Evolutionary conservation across 2,888 invertebrate genomes (phyloP), one percentile per base, ranked within the genome.

Genomic region (Hofmannophila pseudospretella): DNA sequence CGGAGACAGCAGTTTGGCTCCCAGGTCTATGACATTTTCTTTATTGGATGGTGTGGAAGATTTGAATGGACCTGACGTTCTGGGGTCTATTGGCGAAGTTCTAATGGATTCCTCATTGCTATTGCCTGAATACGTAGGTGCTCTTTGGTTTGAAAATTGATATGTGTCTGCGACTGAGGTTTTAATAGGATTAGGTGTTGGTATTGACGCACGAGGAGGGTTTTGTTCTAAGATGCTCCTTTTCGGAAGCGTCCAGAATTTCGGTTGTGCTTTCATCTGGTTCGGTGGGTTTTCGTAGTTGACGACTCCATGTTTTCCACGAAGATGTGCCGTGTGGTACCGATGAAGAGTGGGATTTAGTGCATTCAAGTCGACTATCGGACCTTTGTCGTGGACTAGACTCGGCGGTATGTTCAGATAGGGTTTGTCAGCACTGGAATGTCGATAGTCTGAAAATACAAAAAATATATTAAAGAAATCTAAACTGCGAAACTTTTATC

Each of bases 81-180:
- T 75, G 3, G 92, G 91, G 69, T 91, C 91, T 47, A 92, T 91
- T 4, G 92, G 92, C 28, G 92, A 92, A 65, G 92, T 89, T 67
- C 79, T 88, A 9, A 89, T 76, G 1, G 88, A 87, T 36, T 89
- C 85, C 34, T 81, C 69, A 27, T 54, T 58, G 7, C 38, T 34
- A n/a, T 45, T 50, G 28, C 37, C 33, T 14, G 51, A 34, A 25
- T 39, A 37, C 16, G 41, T 38, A 16, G 33, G 34, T 33, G 33
- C 41, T 34, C 41, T 48, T 45, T 45, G 27, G 20, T 47, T 53
- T 46, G 58, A 37, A 36, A 46, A 36, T 54, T 31, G 57, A 43
- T 25, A 51, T 25, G 45, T 40, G 27, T 61, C 57, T 25, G 49
- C 48, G 35, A 54, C 50, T 32, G 49, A 54, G 47, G 52, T 69